These are phyloP conservation scores for Acinonyx jubatus DNA, from an alignment of 2,113 vertebrate genomes.

Conservation along the genomic window DNA sequence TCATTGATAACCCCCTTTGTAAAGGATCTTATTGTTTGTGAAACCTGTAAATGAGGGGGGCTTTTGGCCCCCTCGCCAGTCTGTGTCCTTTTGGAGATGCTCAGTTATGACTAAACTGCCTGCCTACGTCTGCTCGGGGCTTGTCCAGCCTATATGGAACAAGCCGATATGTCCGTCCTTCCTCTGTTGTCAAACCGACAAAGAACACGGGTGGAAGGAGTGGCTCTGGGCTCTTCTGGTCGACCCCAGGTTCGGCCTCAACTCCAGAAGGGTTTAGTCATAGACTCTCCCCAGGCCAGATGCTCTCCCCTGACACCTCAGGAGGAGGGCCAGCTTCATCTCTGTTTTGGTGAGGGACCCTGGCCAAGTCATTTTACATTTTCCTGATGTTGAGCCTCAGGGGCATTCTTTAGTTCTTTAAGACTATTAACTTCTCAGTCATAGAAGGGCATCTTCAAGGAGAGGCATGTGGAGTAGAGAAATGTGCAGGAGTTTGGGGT, in stretches of 20 bases:
- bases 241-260: not conserved
- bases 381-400: not conserved
- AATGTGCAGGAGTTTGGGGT: not conserved
- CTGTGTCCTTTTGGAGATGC: not conserved
- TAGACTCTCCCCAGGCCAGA: not conserved
- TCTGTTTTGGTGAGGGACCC: not conserved
- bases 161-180: not conserved
- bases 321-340: not conserved
- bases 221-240: not conserved
- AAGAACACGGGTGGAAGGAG: not conserved
- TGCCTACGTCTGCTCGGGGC: not conserved
- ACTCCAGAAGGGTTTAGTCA: not conserved
- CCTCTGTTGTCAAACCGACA: not conserved
- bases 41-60: not conserved
- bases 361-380: not conserved
- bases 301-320: not conserved
- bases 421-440: not conserved
- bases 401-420: not conserved
- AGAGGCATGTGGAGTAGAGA: not conserved
- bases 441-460: not conserved
- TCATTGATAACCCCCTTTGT: not conserved
- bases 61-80: not conserved
- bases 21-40: not conserved
- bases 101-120: not conserved
- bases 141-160: not conserved